These are phyloP conservation scores for Palythoa caribaeorum DNA, from an alignment of 92 coral and sea anemone genomes.

Conservation along the genomic window DNA sequence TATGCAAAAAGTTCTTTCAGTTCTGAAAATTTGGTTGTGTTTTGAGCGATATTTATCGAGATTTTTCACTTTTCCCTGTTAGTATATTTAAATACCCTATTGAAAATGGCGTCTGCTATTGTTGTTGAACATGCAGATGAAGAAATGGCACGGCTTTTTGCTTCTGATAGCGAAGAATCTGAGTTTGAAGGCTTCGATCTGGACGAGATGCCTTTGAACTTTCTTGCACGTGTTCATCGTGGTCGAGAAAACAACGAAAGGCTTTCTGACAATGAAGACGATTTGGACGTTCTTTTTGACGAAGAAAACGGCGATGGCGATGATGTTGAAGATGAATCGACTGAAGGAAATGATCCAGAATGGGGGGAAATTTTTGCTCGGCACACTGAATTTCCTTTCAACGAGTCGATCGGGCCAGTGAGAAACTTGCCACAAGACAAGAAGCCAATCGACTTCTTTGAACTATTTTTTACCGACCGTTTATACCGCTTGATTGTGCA, in stretches of 20 bases:
- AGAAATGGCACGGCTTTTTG: conserved; percentile 45
- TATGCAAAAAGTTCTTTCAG: conserved; percentile 26
- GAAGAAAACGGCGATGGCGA: conserved; percentile 24
- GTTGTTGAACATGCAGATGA: conserved; percentile 35
- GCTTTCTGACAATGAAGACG: conserved; percentile 35
- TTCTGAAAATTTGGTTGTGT: conserved; percentile 37
- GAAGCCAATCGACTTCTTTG: conserved; percentile 50
- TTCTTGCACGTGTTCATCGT: conserved; percentile 48
- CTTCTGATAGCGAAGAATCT: conserved; percentile 50
- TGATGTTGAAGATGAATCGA: conserved; percentile 31
- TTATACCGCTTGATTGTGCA: conserved; percentile 55
- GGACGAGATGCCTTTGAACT: conserved; percentile 54
- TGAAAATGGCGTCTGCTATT: conserved; percentile 57
- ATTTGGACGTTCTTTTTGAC: conserved; percentile 20
- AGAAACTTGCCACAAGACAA: conserved; percentile 55
- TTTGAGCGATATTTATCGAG: conserved; percentile 31
- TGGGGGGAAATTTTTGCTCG: conserved; percentile 34
- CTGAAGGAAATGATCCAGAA: conserved; percentile 39
- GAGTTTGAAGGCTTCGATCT: conserved; percentile 55
- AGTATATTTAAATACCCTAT: conserved; percentile 25
- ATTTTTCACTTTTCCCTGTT: conserved; percentile 8
- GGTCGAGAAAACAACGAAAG: conserved; percentile 35
- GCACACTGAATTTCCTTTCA: conserved; percentile 28
- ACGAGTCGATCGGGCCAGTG: conserved; percentile 50
- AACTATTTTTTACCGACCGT: conserved; percentile 52